phyloP scores from a whole-genome alignment of 2,888 invertebrate genomes.

The Sisyra nigra region DNA sequence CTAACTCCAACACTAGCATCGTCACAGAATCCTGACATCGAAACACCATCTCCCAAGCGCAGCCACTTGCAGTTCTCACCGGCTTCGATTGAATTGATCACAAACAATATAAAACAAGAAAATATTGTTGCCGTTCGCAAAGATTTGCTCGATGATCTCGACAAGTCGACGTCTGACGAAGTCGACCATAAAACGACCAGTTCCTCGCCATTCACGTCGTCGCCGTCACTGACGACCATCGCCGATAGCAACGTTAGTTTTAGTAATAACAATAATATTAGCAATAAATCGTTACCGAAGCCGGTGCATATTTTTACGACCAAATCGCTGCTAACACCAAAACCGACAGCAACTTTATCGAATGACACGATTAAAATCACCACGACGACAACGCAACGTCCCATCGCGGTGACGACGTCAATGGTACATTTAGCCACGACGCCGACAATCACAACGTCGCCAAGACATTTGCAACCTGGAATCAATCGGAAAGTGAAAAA shows the following conservation, averaged over 20 bases:
- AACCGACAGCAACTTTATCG: conserved; percentile 37
- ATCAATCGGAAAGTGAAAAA: conserved; percentile 13
- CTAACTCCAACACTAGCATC: conserved; percentile 14
- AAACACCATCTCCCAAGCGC: conserved; percentile 48
- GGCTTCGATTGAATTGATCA: conserved; percentile 45
- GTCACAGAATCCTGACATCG: conserved; percentile 27
- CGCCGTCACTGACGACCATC: conserved; percentile 2
- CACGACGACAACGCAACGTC: conserved; percentile 33
- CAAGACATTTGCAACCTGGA: background rate
- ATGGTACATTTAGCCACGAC: conserved; percentile 13
- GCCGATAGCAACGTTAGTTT: background rate
- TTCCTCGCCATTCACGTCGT: background rate
- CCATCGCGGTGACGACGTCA: conserved; percentile 30
- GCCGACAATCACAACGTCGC: too few species aligned
- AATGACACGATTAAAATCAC: conserved; percentile 32
- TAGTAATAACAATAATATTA: conserved; percentile 9
- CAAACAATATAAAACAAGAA: conserved; percentile 33
- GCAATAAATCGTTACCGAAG: conserved; percentile 29
- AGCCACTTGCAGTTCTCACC: conserved; percentile 59
- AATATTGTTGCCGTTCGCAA: conserved; percentile 42
- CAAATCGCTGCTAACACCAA: conserved; percentile 32
- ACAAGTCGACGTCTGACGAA: conserved; percentile 26
- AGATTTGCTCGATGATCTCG: conserved; percentile 43
- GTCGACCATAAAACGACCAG: conserved; percentile 11
- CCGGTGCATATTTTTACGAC: conserved; percentile 31